Percentiles rank a stretch among this genome's conserved stretches.
Evolutionary conservation across 2,888 invertebrate species (phyloP).

Genomic region (Calliphora vomitoria): DNA sequence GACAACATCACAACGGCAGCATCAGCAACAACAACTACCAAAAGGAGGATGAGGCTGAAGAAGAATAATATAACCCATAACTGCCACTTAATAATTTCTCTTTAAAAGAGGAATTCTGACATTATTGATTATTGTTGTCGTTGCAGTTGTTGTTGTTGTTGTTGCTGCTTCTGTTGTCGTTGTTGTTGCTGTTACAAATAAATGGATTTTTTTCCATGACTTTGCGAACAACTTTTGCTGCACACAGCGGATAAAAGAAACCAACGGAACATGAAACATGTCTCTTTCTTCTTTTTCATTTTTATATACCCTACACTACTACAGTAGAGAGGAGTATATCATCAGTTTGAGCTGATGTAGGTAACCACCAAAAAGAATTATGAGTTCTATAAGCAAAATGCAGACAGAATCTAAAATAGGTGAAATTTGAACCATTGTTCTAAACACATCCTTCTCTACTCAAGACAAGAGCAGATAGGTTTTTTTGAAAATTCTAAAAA

Average conservation of each 20-base stretch:
- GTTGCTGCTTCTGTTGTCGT: slow-evolving; percentile 19
- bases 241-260: slow-evolving; percentile 45
- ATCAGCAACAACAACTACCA: neutral
- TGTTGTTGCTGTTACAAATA: slow-evolving; percentile 25
- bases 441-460: too few relatives aligned
- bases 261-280: slow-evolving; percentile 64
- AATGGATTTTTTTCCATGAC: slow-evolving; percentile 31
- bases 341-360: neutral
- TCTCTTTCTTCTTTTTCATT: slow-evolving; percentile 32
- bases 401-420: too few relatives aligned
- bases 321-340: neutral
- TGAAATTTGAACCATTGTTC: too few relatives aligned
- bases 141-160: slow-evolving; percentile 34
- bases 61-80: slow-evolving; percentile 68
- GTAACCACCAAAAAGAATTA: too few relatives aligned
- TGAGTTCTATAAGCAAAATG: too few relatives aligned
- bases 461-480: too few relatives aligned
- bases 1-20: slow-evolving; percentile 26
- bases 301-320: slow-evolving; percentile 8
- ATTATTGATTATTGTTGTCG: slow-evolving; percentile 69
- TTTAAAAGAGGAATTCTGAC: slow-evolving; percentile 67
- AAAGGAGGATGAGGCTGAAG: neutral
- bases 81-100: slow-evolving; percentile 73
- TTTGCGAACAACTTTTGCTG: slow-evolving; percentile 44
- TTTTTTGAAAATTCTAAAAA: too few relatives aligned